Percentiles rank a stretch among this genome's conserved stretches.
Conservation (phyloP, 2,888 invertebrate species). For the Caenorhabditis angaria region DNA sequence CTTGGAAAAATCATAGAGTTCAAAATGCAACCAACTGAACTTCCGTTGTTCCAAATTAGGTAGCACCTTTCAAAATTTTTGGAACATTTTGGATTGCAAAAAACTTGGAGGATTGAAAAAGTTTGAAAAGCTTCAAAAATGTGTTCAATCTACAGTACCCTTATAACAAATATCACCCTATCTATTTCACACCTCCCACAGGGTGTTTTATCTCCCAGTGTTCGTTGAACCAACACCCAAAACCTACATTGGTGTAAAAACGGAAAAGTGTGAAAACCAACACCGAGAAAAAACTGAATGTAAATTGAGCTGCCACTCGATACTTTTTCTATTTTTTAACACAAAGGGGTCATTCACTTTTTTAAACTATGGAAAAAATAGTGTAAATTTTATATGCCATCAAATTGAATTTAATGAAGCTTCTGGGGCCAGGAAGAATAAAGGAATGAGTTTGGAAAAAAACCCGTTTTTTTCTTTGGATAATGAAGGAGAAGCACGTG, state of each 20-base stretch:
- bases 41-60: background rate
- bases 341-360: background rate
- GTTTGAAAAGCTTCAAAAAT: background rate
- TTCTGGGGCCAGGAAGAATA: background rate
- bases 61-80: too few species aligned
- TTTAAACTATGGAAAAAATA: slow-evolving; percentile 1
- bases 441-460: background rate
- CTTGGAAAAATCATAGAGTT: too few species aligned
- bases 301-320: slow-evolving; percentile 2
- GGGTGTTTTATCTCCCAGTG: too few species aligned
- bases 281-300: background rate
- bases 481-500: background rate
- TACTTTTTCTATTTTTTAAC: slow-evolving; percentile 4
- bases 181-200: background rate
- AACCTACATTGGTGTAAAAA: too few species aligned
- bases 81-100: too few species aligned
- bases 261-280: background rate
- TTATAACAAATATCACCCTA: background rate
- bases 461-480: background rate
- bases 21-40: background rate
- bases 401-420: background rate
- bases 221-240: too few species aligned
- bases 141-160: background rate
- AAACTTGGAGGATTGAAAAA: too few species aligned
- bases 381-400: slow-evolving; percentile 3